Conservation (phyloP, 1,140 invertebrate species). For the Drosophila saltans region DNA sequence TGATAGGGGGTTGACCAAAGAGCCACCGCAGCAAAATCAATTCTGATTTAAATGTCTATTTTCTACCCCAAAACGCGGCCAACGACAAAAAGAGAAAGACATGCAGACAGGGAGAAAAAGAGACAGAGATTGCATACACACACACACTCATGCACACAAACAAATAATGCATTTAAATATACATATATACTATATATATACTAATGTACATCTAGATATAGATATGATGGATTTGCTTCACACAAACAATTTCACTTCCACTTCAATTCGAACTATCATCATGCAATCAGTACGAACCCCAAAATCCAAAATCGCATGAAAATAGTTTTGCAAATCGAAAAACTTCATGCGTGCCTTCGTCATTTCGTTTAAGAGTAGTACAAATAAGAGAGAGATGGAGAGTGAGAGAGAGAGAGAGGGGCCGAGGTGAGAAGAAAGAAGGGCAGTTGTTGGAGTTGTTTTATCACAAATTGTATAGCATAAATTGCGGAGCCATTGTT, state of each 20-base stretch:
- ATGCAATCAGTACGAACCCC: constrained; percentile 29
- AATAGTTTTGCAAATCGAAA: constrained; percentile 67
- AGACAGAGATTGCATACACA: constrained; percentile 2
- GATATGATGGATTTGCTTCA: constrained; percentile 60
- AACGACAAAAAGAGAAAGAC: not conserved
- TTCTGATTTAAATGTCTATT: constrained; percentile 72
- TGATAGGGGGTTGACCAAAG: constrained; percentile 70
- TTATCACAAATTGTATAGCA: constrained; percentile 59
- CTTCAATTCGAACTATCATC: constrained; percentile 43
- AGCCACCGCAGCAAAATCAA: constrained; percentile 55
- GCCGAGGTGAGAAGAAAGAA: not conserved
- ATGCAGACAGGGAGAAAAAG: too few species aligned
- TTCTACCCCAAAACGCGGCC: constrained; percentile 30
- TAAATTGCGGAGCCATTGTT: constrained; percentile 62
- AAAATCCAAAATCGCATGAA: constrained; percentile 44
- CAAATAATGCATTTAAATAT: constrained; percentile 65
- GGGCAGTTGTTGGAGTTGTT: constrained; percentile 4
- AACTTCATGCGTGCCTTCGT: constrained; percentile 35
- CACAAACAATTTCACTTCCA: constrained; percentile 58
- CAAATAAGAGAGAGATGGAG: not conserved
- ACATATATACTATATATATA: constrained; percentile 22
- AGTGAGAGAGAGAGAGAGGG: not conserved
- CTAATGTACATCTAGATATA: not conserved
- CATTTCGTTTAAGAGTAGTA: not conserved
- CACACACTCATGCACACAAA: constrained; percentile 22